Conservation (phyloP, 1,140 invertebrate genomes). For the Pogonomyrmex californicus region DNA sequence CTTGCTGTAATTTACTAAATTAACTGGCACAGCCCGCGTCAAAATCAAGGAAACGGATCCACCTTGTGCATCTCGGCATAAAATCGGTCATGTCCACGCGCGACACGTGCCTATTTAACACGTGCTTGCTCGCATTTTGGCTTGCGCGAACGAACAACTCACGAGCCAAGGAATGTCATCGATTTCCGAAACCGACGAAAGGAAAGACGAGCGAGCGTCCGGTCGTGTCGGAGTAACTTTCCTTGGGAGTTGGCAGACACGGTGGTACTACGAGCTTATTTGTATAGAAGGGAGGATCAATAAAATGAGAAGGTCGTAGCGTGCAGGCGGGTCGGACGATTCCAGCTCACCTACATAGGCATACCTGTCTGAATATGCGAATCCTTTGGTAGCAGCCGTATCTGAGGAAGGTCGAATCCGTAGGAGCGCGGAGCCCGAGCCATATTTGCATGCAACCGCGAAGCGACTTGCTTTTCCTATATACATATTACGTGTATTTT, state of each 20-base stretch:
- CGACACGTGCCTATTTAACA: constrained; percentile 14
- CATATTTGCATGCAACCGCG: constrained; percentile 63
- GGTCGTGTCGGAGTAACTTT: constrained; percentile 75
- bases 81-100: constrained; percentile 15
- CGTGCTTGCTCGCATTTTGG: neutral
- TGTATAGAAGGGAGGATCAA: constrained; percentile 84
- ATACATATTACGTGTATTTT: constrained; percentile 35
- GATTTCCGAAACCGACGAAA: constrained; percentile 62
- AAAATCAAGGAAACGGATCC: constrained; percentile 10
- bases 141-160: neutral
- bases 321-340: constrained; percentile 81
- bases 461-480: constrained; percentile 28
- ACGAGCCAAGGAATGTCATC: constrained; percentile 46
- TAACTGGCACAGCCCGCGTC: neutral
- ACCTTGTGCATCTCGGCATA: neutral
- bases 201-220: constrained; percentile 63
- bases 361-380: constrained; percentile 73
- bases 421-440: constrained; percentile 52
- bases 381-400: constrained; percentile 46
- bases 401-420: constrained; percentile 68
- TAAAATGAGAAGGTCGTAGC: constrained; percentile 84
- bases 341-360: constrained; percentile 75
- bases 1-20: neutral
- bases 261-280: constrained; percentile 81
- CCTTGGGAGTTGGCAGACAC: constrained; percentile 75